phyloP scores from a whole-genome alignment of 2,888 invertebrate genomes.

The Amphipyra tragopoginis region DNA sequence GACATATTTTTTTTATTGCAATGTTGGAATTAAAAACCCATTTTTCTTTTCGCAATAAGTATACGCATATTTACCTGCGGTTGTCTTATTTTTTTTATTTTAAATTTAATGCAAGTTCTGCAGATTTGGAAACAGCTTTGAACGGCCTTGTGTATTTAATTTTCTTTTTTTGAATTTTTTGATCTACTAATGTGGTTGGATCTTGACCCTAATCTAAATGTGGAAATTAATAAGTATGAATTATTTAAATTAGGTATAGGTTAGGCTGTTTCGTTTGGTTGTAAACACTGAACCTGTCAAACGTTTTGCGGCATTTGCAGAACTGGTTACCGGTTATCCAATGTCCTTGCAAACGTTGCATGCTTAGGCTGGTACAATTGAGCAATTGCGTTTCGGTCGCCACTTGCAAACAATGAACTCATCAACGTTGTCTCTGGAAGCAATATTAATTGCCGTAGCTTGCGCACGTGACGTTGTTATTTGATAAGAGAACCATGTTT shows the following conservation, averaged over 20 bases:
- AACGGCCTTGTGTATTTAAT: constrained; percentile 67
- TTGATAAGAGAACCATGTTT: constrained; percentile 64
- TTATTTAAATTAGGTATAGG: constrained; percentile 41
- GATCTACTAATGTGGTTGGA: constrained; percentile 11
- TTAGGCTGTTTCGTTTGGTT: constrained; percentile 1
- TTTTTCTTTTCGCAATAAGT: constrained; percentile 63
- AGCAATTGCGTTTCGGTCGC: constrained; percentile 79
- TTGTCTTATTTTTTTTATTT: constrained; percentile 62
- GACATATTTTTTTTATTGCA: constrained; percentile 26
- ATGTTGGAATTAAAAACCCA: constrained; percentile 46
- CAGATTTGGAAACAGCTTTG: constrained; percentile 65
- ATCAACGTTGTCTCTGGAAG: constrained; percentile 75
- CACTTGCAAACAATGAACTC: constrained; percentile 86
- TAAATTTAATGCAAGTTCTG: constrained; percentile 67
- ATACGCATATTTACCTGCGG: constrained; percentile 61
- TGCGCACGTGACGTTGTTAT: constrained; percentile 63
- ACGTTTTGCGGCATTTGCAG: constrained; percentile 47
- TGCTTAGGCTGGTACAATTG: constrained; percentile 73
- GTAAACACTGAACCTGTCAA: constrained; percentile 13
- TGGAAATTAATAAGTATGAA: constrained; percentile 33
- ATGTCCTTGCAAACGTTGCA: constrained; percentile 75
- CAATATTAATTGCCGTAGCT: constrained; percentile 80
- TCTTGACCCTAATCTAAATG: constrained; percentile 36
- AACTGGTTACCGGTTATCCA: constrained; percentile 63
- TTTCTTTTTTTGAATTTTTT: constrained; percentile 34